Conservation (phyloP, 2,888 invertebrate species). For the Heliconius ismenius region DNA sequence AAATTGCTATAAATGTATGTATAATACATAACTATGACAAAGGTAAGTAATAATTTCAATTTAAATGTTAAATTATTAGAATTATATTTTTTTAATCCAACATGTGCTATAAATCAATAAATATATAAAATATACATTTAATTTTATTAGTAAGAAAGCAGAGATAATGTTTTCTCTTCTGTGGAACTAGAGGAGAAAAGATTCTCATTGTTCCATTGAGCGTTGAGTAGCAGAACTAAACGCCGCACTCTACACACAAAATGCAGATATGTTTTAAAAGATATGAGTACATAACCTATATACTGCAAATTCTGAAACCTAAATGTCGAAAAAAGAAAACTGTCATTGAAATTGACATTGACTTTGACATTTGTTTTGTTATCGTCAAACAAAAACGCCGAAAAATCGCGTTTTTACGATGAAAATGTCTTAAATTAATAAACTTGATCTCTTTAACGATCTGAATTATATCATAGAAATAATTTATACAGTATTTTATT, state of each 20-base stretch:
- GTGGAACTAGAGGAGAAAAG: too few species aligned
- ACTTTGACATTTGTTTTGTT: slow-evolving; percentile 41
- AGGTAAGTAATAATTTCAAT: too few species aligned
- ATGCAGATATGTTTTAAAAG: too few species aligned
- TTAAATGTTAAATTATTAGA: too few species aligned
- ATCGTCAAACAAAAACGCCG: slow-evolving; percentile 41
- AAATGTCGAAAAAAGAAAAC: background rate
- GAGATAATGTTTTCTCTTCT: too few species aligned
- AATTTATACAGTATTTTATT: slow-evolving; percentile 54
- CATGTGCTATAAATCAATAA: background rate
- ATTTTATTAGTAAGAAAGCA: background rate
- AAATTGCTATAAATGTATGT: too few species aligned
- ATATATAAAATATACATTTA: background rate
- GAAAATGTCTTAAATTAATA: slow-evolving; percentile 38
- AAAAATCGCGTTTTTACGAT: slow-evolving; percentile 38
- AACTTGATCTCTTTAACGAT: slow-evolving; percentile 46
- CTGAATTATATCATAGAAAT: slow-evolving; percentile 43
- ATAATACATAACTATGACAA: too few species aligned
- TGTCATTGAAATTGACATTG: slow-evolving; percentile 21
- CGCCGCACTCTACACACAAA: too few species aligned
- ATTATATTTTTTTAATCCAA: background rate
- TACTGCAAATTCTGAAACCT: background rate
- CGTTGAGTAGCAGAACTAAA: too few species aligned
- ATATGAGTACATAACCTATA: background rate
- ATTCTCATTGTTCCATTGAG: too few species aligned